Conservation (phyloP, 2,888 invertebrate species). For the Incurvaria masculella region DNA sequence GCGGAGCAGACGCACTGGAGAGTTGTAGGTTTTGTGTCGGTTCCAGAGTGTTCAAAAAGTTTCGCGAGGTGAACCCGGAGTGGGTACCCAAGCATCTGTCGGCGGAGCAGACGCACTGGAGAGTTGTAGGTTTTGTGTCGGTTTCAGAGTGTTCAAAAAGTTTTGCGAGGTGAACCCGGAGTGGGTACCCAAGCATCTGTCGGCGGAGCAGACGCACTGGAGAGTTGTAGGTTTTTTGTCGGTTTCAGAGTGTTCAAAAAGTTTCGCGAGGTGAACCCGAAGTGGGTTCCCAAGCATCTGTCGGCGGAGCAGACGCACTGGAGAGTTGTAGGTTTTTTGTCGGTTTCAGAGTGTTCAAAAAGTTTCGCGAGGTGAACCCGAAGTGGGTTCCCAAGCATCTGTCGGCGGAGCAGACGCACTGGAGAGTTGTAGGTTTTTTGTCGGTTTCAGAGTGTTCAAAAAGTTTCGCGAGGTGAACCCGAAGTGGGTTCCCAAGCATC, state of each 20-base stretch:
- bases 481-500: slow-evolving; percentile 81
- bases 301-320: slow-evolving; percentile 77
- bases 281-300: slow-evolving; percentile 87
- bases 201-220: slow-evolving; percentile 75
- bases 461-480: slow-evolving; percentile 89
- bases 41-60: slow-evolving; percentile 85
- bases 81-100: slow-evolving; percentile 90
- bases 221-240: too few species aligned
- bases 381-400: slow-evolving; percentile 86
- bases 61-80: slow-evolving; percentile 85
- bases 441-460: slow-evolving; percentile 91
- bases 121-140: too few species aligned
- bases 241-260: slow-evolving; percentile 91
- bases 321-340: too few species aligned
- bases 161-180: slow-evolving; percentile 89
- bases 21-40: too few species aligned
- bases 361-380: slow-evolving; percentile 87
- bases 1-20: slow-evolving; percentile 75
- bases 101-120: slow-evolving; percentile 73
- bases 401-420: slow-evolving; percentile 80
- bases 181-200: slow-evolving; percentile 87
- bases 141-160: slow-evolving; percentile 86
- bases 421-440: too few species aligned
- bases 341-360: slow-evolving; percentile 90
- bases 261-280: slow-evolving; percentile 86